Base-by-base conservation (phyloP, 2,113 vertebrate species). In the Stegastes partitus region DNA sequence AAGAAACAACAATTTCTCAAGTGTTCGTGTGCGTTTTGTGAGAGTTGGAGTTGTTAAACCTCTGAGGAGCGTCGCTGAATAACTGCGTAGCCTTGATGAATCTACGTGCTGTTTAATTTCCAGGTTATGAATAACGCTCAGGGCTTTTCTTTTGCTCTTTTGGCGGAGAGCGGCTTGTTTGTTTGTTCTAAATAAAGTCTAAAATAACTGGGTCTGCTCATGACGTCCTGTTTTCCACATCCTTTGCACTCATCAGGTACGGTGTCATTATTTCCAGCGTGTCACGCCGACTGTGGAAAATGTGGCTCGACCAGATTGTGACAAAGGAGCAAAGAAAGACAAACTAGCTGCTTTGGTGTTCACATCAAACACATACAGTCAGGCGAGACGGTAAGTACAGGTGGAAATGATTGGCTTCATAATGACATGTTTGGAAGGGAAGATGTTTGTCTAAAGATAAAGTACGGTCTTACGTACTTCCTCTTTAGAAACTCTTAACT, bases 141-240 rank as follows among this genome's bases (percentile, higher is more conserved):
- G 5, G 19, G 42, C 11, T 83, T 58, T 75, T 68, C 61, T 65
- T n/a, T 70, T 82, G 22, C 0, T 11, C 28, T 67, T 15, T 6
- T n/a, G 34, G 25, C 42, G 55, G 55, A 66, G 28, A 64, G 50
- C 26, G 23, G 31, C 65, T 34, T 34, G 31, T 34, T 77, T 74
- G 44, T 62, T 75, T 65, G 39, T 70, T 73, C 59, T 64, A 55
- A 78, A 81, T 50, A 21, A 80, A 79, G 25, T 57, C 62, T 16
- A 10, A 77, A 49, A 31, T 18, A 44, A 34, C 39, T 4, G 10
- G 22, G 28, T 66, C 28, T 62, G 68, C 44, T 61, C 45, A 16
- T 64, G 28, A 53, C 15, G 12, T 11, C 25, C 47, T 37, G 34
- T 39, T 70, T 18, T 62, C 58, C 34, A 39, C 47, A 61, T 64